Evolutionary conservation across 2,888 invertebrate genomes (phyloP).

Genomic region (Tetheella fluctuosa): DNA sequence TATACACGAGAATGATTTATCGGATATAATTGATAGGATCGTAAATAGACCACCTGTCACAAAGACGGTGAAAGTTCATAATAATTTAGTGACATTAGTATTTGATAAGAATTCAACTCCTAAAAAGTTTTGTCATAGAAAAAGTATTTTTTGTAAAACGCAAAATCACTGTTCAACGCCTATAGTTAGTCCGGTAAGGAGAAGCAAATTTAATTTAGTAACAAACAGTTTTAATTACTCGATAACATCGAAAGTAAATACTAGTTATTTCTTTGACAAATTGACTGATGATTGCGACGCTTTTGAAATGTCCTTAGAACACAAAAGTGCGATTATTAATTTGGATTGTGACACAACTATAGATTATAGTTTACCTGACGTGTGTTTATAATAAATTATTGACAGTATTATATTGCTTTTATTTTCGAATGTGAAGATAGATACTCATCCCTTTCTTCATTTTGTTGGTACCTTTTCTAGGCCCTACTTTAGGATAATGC

Average conservation of each 20-base stretch:
- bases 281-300: conserved; percentile 80
- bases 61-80: conserved; percentile 64
- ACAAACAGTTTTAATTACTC: conserved; percentile 45
- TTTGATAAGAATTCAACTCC: conserved; percentile 62
- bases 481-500: too few relatives aligned
- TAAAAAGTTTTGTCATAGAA: conserved; percentile 45
- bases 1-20: conserved; percentile 58
- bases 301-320: conserved; percentile 85
- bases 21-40: conserved; percentile 71
- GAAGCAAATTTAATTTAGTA: conserved; percentile 34
- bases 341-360: conserved; percentile 60
- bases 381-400: conserved; percentile 45
- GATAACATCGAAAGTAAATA: conserved; percentile 55
- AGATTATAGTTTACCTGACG: conserved; percentile 67
- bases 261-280: conserved; percentile 83
- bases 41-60: conserved; percentile 52
- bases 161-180: conserved; percentile 73
- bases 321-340: conserved; percentile 49
- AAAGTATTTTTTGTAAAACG: conserved; percentile 47
- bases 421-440: not conserved
- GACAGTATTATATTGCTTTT: not conserved
- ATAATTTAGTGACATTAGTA: conserved; percentile 64
- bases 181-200: conserved; percentile 56
- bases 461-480: too few relatives aligned
- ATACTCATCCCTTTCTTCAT: accelerated